These are phyloP conservation scores for Monochamus saltuarius DNA, from an alignment of 1,140 invertebrate species.

Conservation along the genomic window DNA sequence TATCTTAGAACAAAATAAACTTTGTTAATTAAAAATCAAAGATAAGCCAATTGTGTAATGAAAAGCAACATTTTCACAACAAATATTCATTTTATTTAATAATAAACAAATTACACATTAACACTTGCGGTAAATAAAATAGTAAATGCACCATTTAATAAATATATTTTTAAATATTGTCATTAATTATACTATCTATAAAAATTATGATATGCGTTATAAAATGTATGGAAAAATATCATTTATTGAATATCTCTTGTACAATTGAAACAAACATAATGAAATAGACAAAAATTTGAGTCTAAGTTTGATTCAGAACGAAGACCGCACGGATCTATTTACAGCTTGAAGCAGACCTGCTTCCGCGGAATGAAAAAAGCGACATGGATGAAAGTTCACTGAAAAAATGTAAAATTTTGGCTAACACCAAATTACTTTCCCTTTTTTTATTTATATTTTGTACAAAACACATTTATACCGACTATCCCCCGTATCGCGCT, in stretches of 20 bases:
- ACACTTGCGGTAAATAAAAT: neutral
- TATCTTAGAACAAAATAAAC: too few relatives aligned
- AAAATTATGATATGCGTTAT: neutral
- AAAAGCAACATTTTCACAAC: conserved; percentile 3
- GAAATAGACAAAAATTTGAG: neutral
- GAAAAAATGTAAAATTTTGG: conserved; percentile 6
- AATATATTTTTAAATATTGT: conserved; percentile 7
- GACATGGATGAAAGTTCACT: neutral
- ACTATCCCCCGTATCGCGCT: neutral
- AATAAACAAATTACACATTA: conserved; percentile 9
- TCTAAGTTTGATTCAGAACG: neutral
- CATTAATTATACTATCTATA: neutral
- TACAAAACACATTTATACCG: neutral
- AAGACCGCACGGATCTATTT: neutral
- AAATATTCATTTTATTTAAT: conserved; percentile 9
- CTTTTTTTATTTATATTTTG: conserved; percentile 7
- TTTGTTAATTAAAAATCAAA: too few relatives aligned
- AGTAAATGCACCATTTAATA: conserved; percentile 3
- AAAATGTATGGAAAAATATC: neutral
- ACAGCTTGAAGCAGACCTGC: neutral
- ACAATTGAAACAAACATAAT: neutral
- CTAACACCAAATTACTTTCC: neutral
- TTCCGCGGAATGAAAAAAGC: neutral
- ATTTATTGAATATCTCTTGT: neutral
- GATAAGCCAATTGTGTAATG: too few relatives aligned